Conservation (phyloP, 2,113 vertebrate genomes). For the Pelodiscus sinensis region DNA sequence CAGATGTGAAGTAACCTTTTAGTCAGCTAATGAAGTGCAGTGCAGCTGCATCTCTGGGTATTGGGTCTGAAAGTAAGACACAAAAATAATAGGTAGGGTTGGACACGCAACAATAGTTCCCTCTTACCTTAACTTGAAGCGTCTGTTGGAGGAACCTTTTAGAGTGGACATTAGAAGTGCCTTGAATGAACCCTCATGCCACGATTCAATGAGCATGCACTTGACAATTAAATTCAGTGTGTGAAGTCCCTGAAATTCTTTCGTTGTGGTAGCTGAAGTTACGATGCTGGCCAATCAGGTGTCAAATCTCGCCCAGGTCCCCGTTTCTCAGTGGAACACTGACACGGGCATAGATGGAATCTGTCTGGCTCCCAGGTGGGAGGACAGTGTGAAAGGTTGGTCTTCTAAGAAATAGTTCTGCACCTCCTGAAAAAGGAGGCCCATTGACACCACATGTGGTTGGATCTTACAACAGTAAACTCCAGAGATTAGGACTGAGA, state of each 20-base stretch:
- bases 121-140: neutral
- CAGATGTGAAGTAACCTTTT: neutral
- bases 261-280: neutral
- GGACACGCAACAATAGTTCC: neutral
- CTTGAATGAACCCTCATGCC: no score
- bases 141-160: neutral
- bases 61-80: neutral
- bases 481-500: no score
- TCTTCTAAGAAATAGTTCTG: no score
- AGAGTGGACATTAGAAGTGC: neutral
- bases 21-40: accelerated
- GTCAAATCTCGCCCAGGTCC: neutral
- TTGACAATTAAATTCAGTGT: neutral
- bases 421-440: no score
- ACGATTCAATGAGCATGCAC: neutral
- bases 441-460: no score
- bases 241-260: accelerated
- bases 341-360: neutral
- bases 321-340: neutral
- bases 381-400: no score
- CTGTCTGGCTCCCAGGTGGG: neutral
- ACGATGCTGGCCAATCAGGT: neutral
- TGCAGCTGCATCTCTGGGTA: neutral
- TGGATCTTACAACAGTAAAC: no score
- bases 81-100: neutral